Conservation (phyloP, 2,113 vertebrate genomes). For the Oplegnathus fasciatus region DNA sequence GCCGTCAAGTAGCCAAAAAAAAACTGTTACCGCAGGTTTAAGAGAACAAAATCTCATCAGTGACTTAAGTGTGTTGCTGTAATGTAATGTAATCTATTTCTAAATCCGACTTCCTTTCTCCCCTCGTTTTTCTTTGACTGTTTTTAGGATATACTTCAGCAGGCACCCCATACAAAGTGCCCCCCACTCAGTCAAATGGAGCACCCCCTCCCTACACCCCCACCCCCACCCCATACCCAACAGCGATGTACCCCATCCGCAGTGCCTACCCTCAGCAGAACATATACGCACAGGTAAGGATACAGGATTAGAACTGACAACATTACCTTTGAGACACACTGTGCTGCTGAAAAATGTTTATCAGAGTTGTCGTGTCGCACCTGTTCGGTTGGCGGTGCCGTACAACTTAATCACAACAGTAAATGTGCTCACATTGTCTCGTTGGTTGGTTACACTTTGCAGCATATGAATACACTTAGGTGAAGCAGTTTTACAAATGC, state of each 20-base stretch:
- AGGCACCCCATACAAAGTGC: slow-evolving; percentile 98
- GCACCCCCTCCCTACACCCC: slow-evolving; percentile 98
- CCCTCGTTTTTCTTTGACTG: not conserved
- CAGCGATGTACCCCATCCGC: slow-evolving; percentile 99
- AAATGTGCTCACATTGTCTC: not conserved
- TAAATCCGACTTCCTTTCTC: not conserved
- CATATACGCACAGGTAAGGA: slow-evolving; percentile 95
- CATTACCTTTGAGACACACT: not conserved
- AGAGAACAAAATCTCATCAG: not conserved
- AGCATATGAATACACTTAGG: slow-evolving; percentile 5
- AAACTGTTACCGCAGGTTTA: not conserved
- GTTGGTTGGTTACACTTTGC: not conserved
- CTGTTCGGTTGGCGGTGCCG: not conserved
- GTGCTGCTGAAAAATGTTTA: not conserved
- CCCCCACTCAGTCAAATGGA: slow-evolving; percentile 95
- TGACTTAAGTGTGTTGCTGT: not conserved
- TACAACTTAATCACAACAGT: not conserved
- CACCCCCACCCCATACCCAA: slow-evolving; percentile 95
- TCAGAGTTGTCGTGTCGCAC: not conserved
- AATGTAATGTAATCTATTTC: not conserved
- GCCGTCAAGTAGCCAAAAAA: not conserved
- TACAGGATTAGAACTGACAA: not conserved
- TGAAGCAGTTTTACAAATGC: not conserved
- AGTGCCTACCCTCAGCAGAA: slow-evolving; percentile 99
- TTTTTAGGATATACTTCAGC: slow-evolving; percentile 93